phyloP scores from a whole-genome alignment of 1,140 invertebrate species.

The Brachionus calyciflorus region DNA sequence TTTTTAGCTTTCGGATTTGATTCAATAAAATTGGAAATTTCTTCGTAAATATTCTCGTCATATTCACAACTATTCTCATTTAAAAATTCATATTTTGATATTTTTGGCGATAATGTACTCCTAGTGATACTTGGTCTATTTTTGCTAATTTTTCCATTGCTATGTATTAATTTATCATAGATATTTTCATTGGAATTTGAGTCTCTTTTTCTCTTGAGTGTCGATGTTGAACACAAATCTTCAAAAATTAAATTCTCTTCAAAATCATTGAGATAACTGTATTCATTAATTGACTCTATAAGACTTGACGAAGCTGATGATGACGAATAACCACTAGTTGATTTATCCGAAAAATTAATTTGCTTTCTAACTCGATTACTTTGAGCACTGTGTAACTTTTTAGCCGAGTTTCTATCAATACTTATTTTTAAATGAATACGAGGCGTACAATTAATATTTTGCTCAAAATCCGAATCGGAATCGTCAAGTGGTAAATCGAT shows the following conservation, averaged over 20 bases:
- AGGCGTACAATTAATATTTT: background rate
- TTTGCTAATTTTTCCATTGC: background rate
- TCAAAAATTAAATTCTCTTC: background rate
- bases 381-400: slow-evolving; percentile 31
- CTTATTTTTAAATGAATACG: slow-evolving; percentile 19
- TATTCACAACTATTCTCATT: background rate
- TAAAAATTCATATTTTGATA: background rate
- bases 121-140: background rate
- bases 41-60: slow-evolving; percentile 31
- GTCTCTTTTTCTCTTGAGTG: background rate
- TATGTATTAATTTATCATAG: slow-evolving; percentile 2
- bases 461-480: slow-evolving; percentile 9
- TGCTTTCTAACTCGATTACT: background rate
- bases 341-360: background rate
- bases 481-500: slow-evolving; percentile 9
- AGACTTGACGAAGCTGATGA: background rate
- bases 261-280: slow-evolving; percentile 7
- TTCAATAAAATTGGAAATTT: slow-evolving; percentile 24
- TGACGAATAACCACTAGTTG: slow-evolving; percentile 31
- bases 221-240: background rate
- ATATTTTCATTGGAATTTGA: background rate
- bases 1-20: background rate
- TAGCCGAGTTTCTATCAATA: background rate
- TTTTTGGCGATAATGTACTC: no score
- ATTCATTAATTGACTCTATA: background rate